A percentile compares a stretch with the other conserved stretches of the same genome.
phyloP scores from a whole-genome alignment of 2,888 invertebrate species.

The Spisula subtruncata region DNA sequence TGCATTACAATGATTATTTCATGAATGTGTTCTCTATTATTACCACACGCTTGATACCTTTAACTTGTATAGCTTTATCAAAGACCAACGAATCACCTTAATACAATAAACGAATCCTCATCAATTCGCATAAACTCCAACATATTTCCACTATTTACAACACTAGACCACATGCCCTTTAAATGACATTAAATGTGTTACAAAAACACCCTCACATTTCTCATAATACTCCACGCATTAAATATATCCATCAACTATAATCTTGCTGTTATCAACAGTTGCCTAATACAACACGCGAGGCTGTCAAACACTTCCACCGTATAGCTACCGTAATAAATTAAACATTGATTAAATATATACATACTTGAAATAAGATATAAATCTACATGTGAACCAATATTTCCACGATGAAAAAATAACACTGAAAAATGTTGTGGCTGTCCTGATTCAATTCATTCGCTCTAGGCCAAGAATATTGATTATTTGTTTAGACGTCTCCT shows the following conservation, averaged over 20 bases:
- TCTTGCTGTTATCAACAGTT: not conserved
- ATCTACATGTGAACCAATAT: not conserved
- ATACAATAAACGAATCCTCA: too few relatives aligned
- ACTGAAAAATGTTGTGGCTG: not conserved
- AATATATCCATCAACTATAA: not conserved
- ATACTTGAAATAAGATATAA: not conserved
- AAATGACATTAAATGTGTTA: constrained; percentile 1
- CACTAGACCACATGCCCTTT: not conserved
- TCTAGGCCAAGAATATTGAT: not conserved
- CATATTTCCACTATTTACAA: not conserved
- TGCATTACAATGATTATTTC: too few relatives aligned
- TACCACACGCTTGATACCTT: too few relatives aligned
- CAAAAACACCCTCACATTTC: not conserved
- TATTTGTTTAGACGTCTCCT: not conserved
- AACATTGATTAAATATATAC: not conserved
- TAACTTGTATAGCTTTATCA: too few relatives aligned
- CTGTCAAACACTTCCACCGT: not conserved
- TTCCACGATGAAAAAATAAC: not conserved
- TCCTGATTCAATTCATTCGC: not conserved
- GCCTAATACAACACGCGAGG: not conserved
- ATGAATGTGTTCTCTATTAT: too few relatives aligned
- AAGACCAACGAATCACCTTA: too few relatives aligned
- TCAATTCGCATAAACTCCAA: not conserved
- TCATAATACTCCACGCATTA: not conserved
- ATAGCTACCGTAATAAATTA: not conserved